phyloP scores from a whole-genome alignment of 2,888 invertebrate genomes.

The Pollenia labialis region DNA sequence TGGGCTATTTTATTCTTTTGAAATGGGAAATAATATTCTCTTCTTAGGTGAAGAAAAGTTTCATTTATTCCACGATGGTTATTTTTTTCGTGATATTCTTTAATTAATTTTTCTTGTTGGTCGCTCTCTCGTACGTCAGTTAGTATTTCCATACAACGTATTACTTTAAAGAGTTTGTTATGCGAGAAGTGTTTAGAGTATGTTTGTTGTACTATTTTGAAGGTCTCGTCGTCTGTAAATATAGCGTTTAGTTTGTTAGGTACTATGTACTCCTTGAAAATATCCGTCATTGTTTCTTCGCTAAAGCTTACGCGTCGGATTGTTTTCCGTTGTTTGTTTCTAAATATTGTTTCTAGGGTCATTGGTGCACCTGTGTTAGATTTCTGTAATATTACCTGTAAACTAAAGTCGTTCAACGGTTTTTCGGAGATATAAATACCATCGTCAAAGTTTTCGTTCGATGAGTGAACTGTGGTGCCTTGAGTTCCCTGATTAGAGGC shows the following conservation, averaged over 20 bases:
- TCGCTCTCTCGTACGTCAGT: background rate
- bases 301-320: background rate
- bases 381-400: no score
- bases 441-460: background rate
- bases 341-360: no score
- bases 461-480: background rate
- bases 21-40: slow-evolving; percentile 35
- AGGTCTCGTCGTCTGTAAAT: background rate
- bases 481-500: background rate
- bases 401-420: background rate
- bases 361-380: no score
- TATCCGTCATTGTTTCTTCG: background rate
- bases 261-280: slow-evolving; percentile 10
- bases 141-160: slow-evolving; percentile 3
- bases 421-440: slow-evolving; percentile 11
- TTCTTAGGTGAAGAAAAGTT: background rate
- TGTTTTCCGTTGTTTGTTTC: no score
- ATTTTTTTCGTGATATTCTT: slow-evolving; percentile 32
- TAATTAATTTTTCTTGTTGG: background rate
- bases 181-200: no score
- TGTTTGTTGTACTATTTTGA: background rate
- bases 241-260: background rate
- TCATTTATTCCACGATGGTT: slow-evolving; percentile 36
- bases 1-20: slow-evolving; percentile 2
- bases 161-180: background rate